Evolutionary conservation across 2,888 invertebrate species (phyloP), one percentile per base, ranked within the genome.

Genomic region (Ormyrus labotus): DNA sequence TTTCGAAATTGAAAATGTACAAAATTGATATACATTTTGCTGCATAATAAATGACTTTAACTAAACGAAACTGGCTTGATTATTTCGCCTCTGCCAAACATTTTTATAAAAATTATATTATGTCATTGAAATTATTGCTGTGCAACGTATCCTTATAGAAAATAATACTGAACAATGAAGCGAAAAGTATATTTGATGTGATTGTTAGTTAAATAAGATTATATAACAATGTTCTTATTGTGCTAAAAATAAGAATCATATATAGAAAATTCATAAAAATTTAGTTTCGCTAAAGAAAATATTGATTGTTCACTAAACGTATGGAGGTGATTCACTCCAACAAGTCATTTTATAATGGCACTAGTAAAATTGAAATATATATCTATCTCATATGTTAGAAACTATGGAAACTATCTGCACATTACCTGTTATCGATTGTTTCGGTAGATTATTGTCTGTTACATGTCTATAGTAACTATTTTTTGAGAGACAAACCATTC

Each of bases 131-230:
- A 69, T 69, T 79, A 70, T 75, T 70, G 78, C 80, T 82, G 73
- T 69, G 9, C 9, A 61, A 70, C 8, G 80, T 82, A 82, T 82
- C 82, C 80, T 82, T 82, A 76, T 55, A 76, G 81, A 76, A 72
- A 53, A 67, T 71, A 58, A 58, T 71, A 61, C 58, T 64, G 19
- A 73, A 64, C 47, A 71, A 64, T 19, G 53, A 68, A 73, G 57
- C 61, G 45, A 45, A 75, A 74, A 78, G 8, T 73, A 34, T 34
- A 81, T 65, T 74, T 60, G 19, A 77, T 60, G 69, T 75, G 57
- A 75, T 75, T 75, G 68, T 78, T 60, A 74, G 51, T 76, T 55
- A 75, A 67, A 81, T 81, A 78, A 81, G 68, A 72, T 64, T 51
- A 70, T 34, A 34, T 63, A 50, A 19, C 34, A 68, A 51, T 50